A percentile compares a stretch with the other conserved stretches of the same genome.
Conservation (phyloP, 1,140 invertebrate genomes). For the Drosophila kepulauana region DNA sequence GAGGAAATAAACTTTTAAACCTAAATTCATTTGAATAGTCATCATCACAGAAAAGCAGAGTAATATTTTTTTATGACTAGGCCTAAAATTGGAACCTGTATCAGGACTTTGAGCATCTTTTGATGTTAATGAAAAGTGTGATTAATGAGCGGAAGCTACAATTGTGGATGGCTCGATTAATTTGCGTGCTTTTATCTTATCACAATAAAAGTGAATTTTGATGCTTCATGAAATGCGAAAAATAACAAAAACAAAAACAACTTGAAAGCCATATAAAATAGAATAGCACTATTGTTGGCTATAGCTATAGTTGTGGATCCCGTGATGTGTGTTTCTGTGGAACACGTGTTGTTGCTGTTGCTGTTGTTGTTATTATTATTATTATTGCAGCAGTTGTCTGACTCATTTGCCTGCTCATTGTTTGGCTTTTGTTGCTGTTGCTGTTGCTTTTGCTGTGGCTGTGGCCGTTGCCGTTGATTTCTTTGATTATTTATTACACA, state of each 20-base stretch:
- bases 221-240: conserved; percentile 22
- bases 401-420: conserved; percentile 55
- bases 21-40: background rate
- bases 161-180: conserved; percentile 51
- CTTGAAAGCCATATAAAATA: background rate
- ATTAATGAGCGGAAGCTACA: conserved; percentile 26
- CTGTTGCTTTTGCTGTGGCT: conserved; percentile 38
- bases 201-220: conserved; percentile 30
- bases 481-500: conserved; percentile 71
- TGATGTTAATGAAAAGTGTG: conserved; percentile 10
- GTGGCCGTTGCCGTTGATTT: conserved; percentile 37
- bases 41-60: background rate
- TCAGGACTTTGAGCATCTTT: background rate
- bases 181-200: conserved; percentile 68
- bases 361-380: conserved; percentile 15
- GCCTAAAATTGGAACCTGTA: too few relatives aligned
- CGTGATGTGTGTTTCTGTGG: conserved; percentile 5
- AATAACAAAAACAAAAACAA: background rate
- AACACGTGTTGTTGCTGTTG: conserved; percentile 27
- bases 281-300: conserved; percentile 21
- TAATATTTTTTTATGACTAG: too few relatives aligned
- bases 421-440: conserved; percentile 45
- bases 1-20: too few relatives aligned
- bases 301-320: conserved; percentile 29
- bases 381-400: conserved; percentile 46